These are phyloP conservation scores for Tursiops truncatus DNA, from an alignment of 2,113 vertebrate genomes.

Conservation along the genomic window DNA sequence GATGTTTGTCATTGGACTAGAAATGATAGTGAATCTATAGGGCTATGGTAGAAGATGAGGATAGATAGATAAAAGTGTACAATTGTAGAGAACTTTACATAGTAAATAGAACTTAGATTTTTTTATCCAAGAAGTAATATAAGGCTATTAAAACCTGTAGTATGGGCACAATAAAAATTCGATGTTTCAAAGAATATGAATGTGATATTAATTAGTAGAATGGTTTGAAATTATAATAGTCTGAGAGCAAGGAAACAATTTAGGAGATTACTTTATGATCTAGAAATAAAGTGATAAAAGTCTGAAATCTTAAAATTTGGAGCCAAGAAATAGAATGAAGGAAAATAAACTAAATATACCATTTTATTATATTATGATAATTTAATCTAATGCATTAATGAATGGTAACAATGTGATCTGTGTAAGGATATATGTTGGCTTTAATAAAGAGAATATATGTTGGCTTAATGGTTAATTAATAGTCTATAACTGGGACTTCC, in stretches of 20 bases:
- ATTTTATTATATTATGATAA: not conserved
- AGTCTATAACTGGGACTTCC: not conserved
- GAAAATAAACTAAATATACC: not conserved
- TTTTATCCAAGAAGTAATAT: not conserved
- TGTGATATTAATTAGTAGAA: not conserved
- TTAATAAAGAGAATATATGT: not conserved
- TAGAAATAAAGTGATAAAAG: not conserved
- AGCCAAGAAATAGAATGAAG: not conserved
- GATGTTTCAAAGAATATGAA: not conserved
- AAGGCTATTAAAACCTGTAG: not conserved
- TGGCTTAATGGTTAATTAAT: not conserved
- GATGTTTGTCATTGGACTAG: not conserved
- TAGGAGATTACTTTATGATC: not conserved
- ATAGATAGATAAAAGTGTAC: not conserved
- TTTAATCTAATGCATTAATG: not conserved
- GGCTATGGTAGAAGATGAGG: not conserved
- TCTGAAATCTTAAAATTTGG: not conserved
- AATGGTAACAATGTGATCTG: not conserved
- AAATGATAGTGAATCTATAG: not conserved
- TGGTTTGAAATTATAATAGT: not conserved
- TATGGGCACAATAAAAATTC: not conserved
- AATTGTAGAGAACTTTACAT: not conserved
- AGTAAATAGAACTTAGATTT: not conserved
- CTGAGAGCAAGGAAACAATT: not conserved
- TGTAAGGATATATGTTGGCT: not conserved